These are phyloP conservation scores for Drosophila varians DNA, from an alignment of 1,140 invertebrate species.

Conservation along the genomic window DNA sequence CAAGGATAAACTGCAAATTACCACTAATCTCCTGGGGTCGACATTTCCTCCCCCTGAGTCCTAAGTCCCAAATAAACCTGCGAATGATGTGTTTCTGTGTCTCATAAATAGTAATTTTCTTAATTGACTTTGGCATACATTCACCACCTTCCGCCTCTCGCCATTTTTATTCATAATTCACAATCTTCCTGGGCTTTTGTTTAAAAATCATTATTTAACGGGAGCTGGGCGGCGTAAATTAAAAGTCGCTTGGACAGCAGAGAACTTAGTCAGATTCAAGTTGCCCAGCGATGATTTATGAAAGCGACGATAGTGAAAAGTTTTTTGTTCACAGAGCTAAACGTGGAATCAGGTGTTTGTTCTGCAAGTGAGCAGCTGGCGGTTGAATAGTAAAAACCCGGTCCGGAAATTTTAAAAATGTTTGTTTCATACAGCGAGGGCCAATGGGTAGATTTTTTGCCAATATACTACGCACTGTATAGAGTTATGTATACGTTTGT, in stretches of 20 bases:
- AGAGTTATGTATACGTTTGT: background rate
- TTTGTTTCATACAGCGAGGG: constrained; percentile 39
- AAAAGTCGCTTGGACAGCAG: constrained; percentile 14
- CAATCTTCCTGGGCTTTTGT: constrained; percentile 37
- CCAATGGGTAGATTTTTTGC: constrained; percentile 26
- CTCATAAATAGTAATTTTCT: constrained; percentile 77
- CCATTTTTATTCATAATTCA: constrained; percentile 59
- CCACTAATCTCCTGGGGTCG: constrained; percentile 63
- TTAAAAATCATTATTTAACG: constrained; percentile 68
- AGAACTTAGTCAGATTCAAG: constrained; percentile 6
- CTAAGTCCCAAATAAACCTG: constrained; percentile 7
- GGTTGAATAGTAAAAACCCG: constrained; percentile 55
- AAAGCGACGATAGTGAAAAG: constrained; percentile 34
- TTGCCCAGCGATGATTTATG: constrained; percentile 58
- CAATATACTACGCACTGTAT: constrained; percentile 8
- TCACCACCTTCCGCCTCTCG: background rate
- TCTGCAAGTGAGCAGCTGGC: constrained; percentile 27
- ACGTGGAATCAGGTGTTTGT: constrained; percentile 1
- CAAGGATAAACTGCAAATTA: constrained; percentile 56
- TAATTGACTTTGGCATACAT: constrained; percentile 63
- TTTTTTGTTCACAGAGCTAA: constrained; percentile 10
- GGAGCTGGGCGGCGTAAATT: constrained; percentile 62
- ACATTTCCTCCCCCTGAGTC: constrained; percentile 12
- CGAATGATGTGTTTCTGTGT: constrained; percentile 19
- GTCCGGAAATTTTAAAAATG: constrained; percentile 60